Percentiles rank a stretch among this genome's conserved stretches.
phyloP scores from a whole-genome alignment of 1,140 invertebrate genomes.

The Drosophila micromelanica region DNA sequence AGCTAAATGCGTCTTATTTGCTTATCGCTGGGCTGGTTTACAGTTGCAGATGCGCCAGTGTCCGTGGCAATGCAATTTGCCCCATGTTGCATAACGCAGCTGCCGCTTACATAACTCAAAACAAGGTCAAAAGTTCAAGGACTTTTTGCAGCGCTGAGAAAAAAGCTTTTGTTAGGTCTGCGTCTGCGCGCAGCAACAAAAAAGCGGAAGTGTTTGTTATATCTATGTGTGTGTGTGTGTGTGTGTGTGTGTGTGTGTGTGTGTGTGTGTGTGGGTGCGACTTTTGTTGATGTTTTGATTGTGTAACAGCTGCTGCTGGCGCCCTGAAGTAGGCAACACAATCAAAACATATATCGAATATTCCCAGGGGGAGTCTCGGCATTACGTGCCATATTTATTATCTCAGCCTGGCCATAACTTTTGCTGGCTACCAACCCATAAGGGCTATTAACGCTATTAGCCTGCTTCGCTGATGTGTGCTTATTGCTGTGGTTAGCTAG shows the following conservation, averaged over 20 bases:
- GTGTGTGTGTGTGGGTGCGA: slow-evolving; percentile 14
- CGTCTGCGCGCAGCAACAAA: slow-evolving; percentile 33
- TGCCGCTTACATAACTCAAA: slow-evolving; percentile 65
- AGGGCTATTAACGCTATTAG: slow-evolving; percentile 8
- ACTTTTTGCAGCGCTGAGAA: slow-evolving; percentile 41
- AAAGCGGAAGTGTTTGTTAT: slow-evolving; percentile 51
- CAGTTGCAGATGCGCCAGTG: slow-evolving; percentile 53
- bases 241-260: slow-evolving; percentile 3
- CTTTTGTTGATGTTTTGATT: slow-evolving; percentile 63
- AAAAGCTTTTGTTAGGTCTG: slow-evolving; percentile 54
- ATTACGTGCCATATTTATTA: slow-evolving; percentile 22
- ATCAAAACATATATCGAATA: slow-evolving; percentile 17
- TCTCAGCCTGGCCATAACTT: slow-evolving; percentile 3
- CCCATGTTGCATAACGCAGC: slow-evolving; percentile 61
- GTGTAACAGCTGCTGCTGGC: slow-evolving; percentile 60
- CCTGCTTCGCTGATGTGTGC: background rate
- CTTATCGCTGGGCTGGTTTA: background rate
- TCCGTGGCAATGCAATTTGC: slow-evolving; percentile 7
- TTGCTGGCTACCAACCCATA: background rate
- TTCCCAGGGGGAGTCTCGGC: background rate
- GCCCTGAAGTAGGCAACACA: slow-evolving; percentile 56
- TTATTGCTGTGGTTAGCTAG: background rate
- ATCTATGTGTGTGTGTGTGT: slow-evolving; percentile 14
- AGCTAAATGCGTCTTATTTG: slow-evolving; percentile 28
- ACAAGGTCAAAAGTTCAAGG: slow-evolving; percentile 81